phyloP scores from a whole-genome alignment of 1,140 invertebrate genomes.

The Scaptomyza hsui region DNA sequence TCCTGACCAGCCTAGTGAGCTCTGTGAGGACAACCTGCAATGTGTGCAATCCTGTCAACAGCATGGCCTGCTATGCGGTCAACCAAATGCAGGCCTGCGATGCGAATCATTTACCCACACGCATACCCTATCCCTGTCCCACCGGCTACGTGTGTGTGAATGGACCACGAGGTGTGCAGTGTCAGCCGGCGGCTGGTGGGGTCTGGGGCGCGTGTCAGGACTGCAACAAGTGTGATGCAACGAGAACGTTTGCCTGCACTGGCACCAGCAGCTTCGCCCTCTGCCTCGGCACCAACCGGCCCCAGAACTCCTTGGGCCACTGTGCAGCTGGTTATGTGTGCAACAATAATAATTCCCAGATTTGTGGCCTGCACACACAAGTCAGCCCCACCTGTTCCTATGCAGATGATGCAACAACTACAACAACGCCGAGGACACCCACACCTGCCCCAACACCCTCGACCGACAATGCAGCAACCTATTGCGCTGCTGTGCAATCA shows the following conservation, averaged over 20 bases:
- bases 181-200: slow-evolving; percentile 24
- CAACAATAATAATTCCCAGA: slow-evolving; percentile 49
- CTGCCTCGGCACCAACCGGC: slow-evolving; percentile 57
- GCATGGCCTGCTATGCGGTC: slow-evolving; percentile 66
- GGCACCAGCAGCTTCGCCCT: slow-evolving; percentile 60
- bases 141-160: background rate
- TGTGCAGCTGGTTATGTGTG: slow-evolving; percentile 66
- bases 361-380: slow-evolving; percentile 52
- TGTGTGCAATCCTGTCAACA: slow-evolving; percentile 57
- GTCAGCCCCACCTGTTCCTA: slow-evolving; percentile 57
- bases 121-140: slow-evolving; percentile 48
- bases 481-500: slow-evolving; percentile 52
- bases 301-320: slow-evolving; percentile 43
- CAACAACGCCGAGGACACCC: slow-evolving; percentile 17
- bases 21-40: slow-evolving; percentile 52
- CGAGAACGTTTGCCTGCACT: slow-evolving; percentile 70
- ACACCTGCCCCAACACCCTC: slow-evolving; percentile 39
- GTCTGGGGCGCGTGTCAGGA: slow-evolving; percentile 44
- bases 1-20: slow-evolving; percentile 28
- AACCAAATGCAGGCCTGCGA: slow-evolving; percentile 67
- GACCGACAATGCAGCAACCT: slow-evolving; percentile 42
- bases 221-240: slow-evolving; percentile 69
- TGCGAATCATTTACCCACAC: slow-evolving; percentile 43
- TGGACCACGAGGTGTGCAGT: slow-evolving; percentile 34
- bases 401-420: slow-evolving; percentile 42